phyloP scores from a whole-genome alignment of 2,888 invertebrate species.

The Heliconius charithonia region DNA sequence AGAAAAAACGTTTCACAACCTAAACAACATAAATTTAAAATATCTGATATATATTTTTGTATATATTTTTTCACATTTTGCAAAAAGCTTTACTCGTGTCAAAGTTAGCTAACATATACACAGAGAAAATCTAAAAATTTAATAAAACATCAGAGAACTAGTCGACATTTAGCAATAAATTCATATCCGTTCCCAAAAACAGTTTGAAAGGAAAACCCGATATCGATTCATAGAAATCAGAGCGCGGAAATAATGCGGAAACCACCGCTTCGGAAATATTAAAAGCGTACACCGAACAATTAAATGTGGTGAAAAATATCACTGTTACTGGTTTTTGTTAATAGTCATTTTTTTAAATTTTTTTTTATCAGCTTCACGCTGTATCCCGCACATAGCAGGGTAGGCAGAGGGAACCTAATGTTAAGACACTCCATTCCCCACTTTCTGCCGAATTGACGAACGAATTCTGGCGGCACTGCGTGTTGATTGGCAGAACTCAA shows the following conservation, averaged over 20 bases:
- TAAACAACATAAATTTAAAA: too few relatives aligned
- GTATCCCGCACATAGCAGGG: too few relatives aligned
- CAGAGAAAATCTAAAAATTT: not conserved
- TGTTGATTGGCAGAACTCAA: too few relatives aligned
- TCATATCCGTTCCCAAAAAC: constrained; percentile 40
- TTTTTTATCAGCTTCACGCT: too few relatives aligned
- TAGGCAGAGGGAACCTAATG: too few relatives aligned
- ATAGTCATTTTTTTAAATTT: too few relatives aligned
- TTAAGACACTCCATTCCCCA: too few relatives aligned
- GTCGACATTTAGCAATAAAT: constrained; percentile 42
- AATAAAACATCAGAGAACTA: constrained; percentile 31
- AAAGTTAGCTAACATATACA: constrained; percentile 25
- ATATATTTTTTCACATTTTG: not conserved
- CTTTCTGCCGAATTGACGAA: too few relatives aligned
- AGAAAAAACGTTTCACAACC: not conserved
- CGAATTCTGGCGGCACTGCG: too few relatives aligned
- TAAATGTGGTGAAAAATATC: constrained; percentile 26
- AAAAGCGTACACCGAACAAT: constrained; percentile 39
- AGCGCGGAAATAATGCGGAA: constrained; percentile 47
- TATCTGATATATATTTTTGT: not conserved
- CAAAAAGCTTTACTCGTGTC: too few relatives aligned
- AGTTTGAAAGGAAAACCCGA: constrained; percentile 41
- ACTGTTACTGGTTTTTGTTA: not conserved
- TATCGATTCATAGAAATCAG: constrained; percentile 48
- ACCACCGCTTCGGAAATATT: constrained; percentile 47